Evolutionary conservation across 2,113 vertebrate genomes (phyloP).

Genomic region (Cynoglossus semilaevis): DNA sequence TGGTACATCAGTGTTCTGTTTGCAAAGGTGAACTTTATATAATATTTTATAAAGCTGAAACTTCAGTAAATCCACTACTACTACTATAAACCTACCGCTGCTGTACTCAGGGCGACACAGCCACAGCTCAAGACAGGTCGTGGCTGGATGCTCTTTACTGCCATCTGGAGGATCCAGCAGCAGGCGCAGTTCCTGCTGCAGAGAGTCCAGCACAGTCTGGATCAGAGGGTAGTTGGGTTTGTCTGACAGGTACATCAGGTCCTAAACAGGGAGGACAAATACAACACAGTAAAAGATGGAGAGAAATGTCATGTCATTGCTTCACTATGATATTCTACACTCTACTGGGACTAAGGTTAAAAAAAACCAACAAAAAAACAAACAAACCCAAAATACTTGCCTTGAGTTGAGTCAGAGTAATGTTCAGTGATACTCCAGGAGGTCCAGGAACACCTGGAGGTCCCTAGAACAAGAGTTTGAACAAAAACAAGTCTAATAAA

Average conservation of each 20-base stretch:
- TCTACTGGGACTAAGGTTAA: no score
- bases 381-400: constrained; percentile 48
- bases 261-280: constrained; percentile 52
- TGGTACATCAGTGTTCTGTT: no score
- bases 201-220: constrained; percentile 75
- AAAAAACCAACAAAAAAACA: no score
- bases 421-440: constrained; percentile 62
- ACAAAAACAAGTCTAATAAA: background rate
- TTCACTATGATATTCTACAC: no score
- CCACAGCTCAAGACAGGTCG: constrained; percentile 87
- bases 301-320: no score
- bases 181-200: constrained; percentile 77
- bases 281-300: no score
- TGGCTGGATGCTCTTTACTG: constrained; percentile 78
- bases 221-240: constrained; percentile 73
- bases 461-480: constrained; percentile 70
- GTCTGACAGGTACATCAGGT: constrained; percentile 77
- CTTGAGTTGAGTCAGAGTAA: constrained; percentile 78
- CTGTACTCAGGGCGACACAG: constrained; percentile 79
- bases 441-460: constrained; percentile 79
- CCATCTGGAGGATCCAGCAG: constrained; percentile 82
- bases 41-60: no score
- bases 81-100: constrained; percentile 81
- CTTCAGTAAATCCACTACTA: no score
- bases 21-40: no score